Conservation (phyloP, 2,113 vertebrate genomes). For the Abramis brama region DNA sequence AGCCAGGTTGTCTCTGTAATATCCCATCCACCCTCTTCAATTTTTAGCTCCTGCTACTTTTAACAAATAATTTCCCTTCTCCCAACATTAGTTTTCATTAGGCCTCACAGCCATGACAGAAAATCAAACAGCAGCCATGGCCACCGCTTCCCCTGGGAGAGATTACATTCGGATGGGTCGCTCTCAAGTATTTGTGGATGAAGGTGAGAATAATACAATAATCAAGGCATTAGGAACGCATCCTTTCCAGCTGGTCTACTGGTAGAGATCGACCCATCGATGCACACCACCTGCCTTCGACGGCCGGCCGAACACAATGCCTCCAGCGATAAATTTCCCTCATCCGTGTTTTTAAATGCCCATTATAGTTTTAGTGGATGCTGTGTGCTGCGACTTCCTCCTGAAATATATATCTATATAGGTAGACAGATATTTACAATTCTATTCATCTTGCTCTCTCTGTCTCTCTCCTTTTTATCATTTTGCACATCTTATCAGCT, state of each 20-base stretch:
- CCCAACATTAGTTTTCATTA: conserved; percentile 65
- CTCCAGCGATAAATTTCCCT: conserved; percentile 1
- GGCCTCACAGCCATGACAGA: conserved; percentile 58
- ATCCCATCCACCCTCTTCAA: conserved; percentile 47
- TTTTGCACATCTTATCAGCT: conserved; percentile 25
- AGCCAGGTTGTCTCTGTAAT: conserved; percentile 35
- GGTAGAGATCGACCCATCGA: not conserved
- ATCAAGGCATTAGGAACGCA: conserved; percentile 52
- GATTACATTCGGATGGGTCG: conserved; percentile 59
- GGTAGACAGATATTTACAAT: not conserved
- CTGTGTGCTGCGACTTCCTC: not conserved
- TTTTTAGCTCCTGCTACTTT: conserved; percentile 54
- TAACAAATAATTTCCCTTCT: conserved; percentile 65
- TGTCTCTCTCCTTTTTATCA: not conserved
- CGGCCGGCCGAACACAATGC: not conserved
- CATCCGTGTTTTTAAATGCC: not conserved
- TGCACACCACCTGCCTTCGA: not conserved
- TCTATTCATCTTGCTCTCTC: not conserved
- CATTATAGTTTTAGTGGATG: conserved; percentile 1
- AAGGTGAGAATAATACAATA: conserved; percentile 62
- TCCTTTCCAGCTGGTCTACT: conserved; percentile 46
- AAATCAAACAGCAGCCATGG: conserved; percentile 59
- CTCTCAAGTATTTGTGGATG: conserved; percentile 56
- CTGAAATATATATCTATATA: conserved; percentile 3
- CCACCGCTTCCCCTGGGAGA: conserved; percentile 56